Evolutionary conservation across 37 sponge, comb jelly and placozoan species (phyloP).

Genomic region (Spongilla lacustris): DNA sequence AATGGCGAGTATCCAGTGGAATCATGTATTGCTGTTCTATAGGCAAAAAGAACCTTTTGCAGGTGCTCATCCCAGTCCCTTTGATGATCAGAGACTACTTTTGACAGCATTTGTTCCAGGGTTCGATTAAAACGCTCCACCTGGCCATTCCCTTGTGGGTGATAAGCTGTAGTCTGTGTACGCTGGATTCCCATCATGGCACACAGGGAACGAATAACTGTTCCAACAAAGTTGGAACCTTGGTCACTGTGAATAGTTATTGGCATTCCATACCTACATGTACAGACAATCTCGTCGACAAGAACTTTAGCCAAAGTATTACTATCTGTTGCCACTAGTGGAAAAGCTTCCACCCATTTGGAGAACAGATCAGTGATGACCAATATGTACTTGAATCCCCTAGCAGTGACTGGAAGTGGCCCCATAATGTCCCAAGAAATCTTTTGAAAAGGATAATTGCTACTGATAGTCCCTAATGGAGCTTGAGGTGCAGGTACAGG

Average conservation of each 20-base stretch:
- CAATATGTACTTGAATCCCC: conserved; percentile 24
- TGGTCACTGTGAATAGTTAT: conserved; percentile 46
- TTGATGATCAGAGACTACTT: conserved; percentile 14
- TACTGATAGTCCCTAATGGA: no score
- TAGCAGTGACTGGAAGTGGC: conserved; percentile 7
- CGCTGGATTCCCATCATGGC: no score
- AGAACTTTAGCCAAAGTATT: conserved; percentile 20
- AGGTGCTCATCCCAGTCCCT: no score
- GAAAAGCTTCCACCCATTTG: conserved; percentile 47
- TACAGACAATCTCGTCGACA: conserved; percentile 25
- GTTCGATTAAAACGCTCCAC: no score
- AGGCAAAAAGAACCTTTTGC: no score
- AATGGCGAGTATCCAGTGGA: conserved; percentile 24
- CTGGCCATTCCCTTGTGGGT: no score
- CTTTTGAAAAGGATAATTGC: conserved; percentile 17
- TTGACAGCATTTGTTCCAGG: no score
- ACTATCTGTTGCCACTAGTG: neutral
- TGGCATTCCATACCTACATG: conserved; percentile 32
- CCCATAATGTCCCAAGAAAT: conserved; percentile 37
- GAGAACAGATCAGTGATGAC: conserved; percentile 35
- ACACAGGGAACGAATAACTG: no score
- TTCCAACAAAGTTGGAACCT: conserved; percentile 16
- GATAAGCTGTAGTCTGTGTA: no score
- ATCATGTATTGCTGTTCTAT: conserved; percentile 50
- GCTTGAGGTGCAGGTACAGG: no score